Conservation (phyloP, 2,888 invertebrate genomes). For the Zygaena filipendulae region DNA sequence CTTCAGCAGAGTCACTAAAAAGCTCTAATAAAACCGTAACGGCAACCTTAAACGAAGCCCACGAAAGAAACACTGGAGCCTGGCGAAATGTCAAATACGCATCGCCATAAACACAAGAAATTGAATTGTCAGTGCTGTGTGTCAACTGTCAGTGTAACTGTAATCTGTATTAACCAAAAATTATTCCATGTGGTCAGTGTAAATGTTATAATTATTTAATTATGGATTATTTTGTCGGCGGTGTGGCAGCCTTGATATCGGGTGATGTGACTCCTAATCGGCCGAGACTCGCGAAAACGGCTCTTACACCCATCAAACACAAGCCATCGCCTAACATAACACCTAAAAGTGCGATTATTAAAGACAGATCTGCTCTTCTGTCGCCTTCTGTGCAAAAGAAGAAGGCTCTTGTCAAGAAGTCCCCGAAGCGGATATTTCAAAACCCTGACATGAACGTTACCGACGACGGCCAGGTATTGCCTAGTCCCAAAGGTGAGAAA, state of each 20-base stretch:
- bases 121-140: too few relatives aligned
- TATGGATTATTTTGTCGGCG: slow-evolving; percentile 67
- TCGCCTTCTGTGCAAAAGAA: slow-evolving; percentile 54
- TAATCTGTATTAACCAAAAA: too few relatives aligned
- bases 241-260: slow-evolving; percentile 68
- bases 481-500: slow-evolving; percentile 47
- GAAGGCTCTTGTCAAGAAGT: slow-evolving; percentile 55
- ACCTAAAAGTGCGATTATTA: slow-evolving; percentile 49
- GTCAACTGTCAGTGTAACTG: too few relatives aligned
- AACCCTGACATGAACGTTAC: slow-evolving; percentile 41
- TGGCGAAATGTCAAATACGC: too few relatives aligned
- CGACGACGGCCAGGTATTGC: slow-evolving; percentile 25
- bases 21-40: too few relatives aligned
- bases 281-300: slow-evolving; percentile 46
- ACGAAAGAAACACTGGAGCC: too few relatives aligned
- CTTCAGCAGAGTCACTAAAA: too few relatives aligned
- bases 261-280: slow-evolving; percentile 67
- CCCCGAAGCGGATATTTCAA: slow-evolving; percentile 56
- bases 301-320: slow-evolving; percentile 54
- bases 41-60: too few relatives aligned
- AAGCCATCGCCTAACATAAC: slow-evolving; percentile 53
- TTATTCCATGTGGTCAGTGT: too few relatives aligned
- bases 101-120: too few relatives aligned
- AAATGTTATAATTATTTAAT: too few relatives aligned
- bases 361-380: slow-evolving; percentile 50